phyloP scores from a whole-genome alignment of 2,797 vertebrate genomes.

The Tauraco hartlaubi region DNA sequence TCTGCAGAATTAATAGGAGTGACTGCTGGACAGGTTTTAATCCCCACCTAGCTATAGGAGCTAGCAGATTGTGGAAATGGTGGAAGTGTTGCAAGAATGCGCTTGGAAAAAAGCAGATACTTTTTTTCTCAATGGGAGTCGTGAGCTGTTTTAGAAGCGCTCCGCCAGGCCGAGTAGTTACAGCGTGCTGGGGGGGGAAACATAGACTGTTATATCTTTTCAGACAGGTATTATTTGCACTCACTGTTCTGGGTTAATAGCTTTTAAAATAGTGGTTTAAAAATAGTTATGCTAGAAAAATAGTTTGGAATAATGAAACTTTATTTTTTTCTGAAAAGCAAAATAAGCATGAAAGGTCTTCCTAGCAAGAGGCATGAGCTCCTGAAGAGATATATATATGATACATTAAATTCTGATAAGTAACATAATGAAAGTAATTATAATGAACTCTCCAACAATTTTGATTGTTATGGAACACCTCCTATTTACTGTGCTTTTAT shows the following conservation, averaged over 20 bases:
- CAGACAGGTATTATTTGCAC: conserved; percentile 13
- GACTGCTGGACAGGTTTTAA: conserved; percentile 50
- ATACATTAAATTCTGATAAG: background rate
- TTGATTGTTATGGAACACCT: background rate
- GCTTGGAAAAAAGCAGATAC: background rate
- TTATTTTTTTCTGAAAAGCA: background rate
- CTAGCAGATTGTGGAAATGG: conserved; percentile 36
- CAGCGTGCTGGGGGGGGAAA: background rate
- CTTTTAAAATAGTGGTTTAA: conserved; percentile 46
- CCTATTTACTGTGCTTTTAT: background rate
- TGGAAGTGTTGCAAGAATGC: conserved; percentile 45
- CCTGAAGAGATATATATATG: background rate
- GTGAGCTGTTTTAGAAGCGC: background rate
- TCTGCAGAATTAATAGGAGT: conserved; percentile 54
- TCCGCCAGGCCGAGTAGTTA: background rate
- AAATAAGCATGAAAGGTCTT: background rate
- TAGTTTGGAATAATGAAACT: background rate
- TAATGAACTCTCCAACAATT: background rate
- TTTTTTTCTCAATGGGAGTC: conserved; percentile 1
- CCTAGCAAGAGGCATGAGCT: background rate
- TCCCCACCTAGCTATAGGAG: conserved; percentile 1
- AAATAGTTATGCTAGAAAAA: conserved; percentile 39
- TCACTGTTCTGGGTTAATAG: background rate
- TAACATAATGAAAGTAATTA: background rate
- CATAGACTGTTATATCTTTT: background rate